Evolutionary conservation across 2,888 invertebrate genomes (phyloP).

Genomic region (Brachypterus glaber): DNA sequence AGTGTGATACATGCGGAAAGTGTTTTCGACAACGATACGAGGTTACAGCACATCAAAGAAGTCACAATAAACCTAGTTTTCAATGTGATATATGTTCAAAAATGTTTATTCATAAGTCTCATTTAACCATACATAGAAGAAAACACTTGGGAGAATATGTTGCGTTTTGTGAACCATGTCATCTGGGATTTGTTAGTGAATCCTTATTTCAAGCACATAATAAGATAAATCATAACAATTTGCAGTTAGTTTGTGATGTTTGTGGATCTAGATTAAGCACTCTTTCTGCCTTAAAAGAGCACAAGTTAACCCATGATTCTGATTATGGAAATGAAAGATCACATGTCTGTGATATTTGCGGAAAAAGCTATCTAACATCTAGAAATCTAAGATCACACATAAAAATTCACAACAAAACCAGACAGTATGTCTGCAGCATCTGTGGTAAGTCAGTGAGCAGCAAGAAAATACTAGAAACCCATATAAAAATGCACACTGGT

Average conservation of each 20-base stretch:
- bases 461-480: constrained; percentile 33
- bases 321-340: constrained; percentile 27
- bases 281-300: constrained; percentile 29
- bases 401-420: constrained; percentile 28
- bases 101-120: constrained; percentile 51
- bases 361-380: constrained; percentile 39
- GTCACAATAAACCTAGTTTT: constrained; percentile 48
- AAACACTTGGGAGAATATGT: constrained; percentile 45
- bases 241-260: constrained; percentile 28
- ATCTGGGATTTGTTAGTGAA: constrained; percentile 31
- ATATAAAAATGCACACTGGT: constrained; percentile 38
- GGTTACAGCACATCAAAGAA: constrained; percentile 42
- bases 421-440: constrained; percentile 31
- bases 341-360: constrained; percentile 39
- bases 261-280: constrained; percentile 29
- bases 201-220: constrained; percentile 29
- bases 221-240: constrained; percentile 28
- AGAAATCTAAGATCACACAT: constrained; percentile 32
- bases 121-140: constrained; percentile 48
- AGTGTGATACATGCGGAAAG: constrained; percentile 35
- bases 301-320: constrained; percentile 28
- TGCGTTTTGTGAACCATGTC: constrained; percentile 32
- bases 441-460: constrained; percentile 37
- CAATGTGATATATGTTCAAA: constrained; percentile 51
- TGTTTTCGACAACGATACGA: constrained; percentile 33